phyloP scores from a whole-genome alignment of 2,888 invertebrate species.

The Andrena camellia region DNA sequence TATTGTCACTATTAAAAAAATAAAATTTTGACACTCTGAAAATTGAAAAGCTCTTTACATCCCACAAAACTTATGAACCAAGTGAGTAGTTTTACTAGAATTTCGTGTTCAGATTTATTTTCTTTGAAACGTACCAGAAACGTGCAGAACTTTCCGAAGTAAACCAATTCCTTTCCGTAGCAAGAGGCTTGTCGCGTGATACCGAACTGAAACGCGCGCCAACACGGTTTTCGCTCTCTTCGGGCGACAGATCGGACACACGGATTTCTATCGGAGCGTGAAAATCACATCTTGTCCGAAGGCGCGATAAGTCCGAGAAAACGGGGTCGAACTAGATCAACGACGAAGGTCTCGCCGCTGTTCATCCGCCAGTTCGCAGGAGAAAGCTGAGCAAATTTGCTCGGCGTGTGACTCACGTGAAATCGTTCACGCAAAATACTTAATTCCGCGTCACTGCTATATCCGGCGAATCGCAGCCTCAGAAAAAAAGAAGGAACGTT shows the following conservation, averaged over 20 bases:
- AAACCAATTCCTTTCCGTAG: too few relatives aligned
- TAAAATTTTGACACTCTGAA: too few relatives aligned
- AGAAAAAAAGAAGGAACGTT: neutral
- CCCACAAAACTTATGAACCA: too few relatives aligned
- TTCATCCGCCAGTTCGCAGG: slow-evolving; percentile 44
- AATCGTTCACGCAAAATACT: slow-evolving; percentile 43
- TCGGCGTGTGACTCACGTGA: slow-evolving; percentile 52
- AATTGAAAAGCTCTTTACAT: too few relatives aligned
- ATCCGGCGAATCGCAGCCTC: slow-evolving; percentile 1
- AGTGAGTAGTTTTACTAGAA: too few relatives aligned
- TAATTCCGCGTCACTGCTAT: slow-evolving; percentile 12
- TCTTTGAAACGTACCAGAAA: too few relatives aligned
- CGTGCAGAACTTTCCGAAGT: too few relatives aligned
- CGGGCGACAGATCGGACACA: slow-evolving; percentile 28
- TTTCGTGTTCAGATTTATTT: too few relatives aligned
- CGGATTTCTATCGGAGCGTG: slow-evolving; percentile 61
- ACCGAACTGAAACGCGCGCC: neutral
- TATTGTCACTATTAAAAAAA: too few relatives aligned
- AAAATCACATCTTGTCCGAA: slow-evolving; percentile 59
- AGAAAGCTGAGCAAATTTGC: slow-evolving; percentile 56
- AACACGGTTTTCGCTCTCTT: slow-evolving; percentile 52
- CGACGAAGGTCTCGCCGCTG: slow-evolving; percentile 53
- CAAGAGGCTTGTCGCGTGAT: too few relatives aligned
- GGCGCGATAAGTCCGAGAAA: slow-evolving; percentile 57
- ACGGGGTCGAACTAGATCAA: slow-evolving; percentile 61